Evolutionary conservation across 2,113 vertebrate species (phyloP).

Genomic region (Heliornis fulica): DNA sequence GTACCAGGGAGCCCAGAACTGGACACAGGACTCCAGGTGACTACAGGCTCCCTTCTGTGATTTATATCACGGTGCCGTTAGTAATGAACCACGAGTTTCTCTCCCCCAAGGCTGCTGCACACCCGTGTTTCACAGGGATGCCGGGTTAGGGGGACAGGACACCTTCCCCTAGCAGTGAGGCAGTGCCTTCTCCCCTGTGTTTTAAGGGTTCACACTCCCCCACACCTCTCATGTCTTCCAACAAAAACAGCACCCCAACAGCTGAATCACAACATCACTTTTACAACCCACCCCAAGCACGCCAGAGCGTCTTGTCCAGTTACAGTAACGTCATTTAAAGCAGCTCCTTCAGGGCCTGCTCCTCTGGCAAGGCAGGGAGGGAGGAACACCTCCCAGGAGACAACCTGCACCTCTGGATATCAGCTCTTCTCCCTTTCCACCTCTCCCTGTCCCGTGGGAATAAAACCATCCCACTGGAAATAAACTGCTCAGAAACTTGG

Average conservation of each 20-base stretch:
- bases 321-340: neutral
- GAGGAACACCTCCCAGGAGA: neutral
- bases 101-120: neutral
- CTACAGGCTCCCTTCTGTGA: too few relatives aligned
- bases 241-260: neutral
- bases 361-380: neutral
- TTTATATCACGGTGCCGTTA: neutral
- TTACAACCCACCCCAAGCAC: neutral
- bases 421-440: neutral
- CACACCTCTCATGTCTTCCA: neutral
- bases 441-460: neutral
- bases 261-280: too few relatives aligned
- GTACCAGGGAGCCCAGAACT: too few relatives aligned
- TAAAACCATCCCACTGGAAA: neutral
- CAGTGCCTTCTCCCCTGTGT: neutral
- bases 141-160: neutral
- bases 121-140: neutral
- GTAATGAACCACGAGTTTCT: neutral
- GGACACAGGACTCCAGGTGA: too few relatives aligned
- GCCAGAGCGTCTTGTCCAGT: neutral
- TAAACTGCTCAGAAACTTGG: neutral
- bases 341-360: neutral
- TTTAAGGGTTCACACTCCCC: neutral
- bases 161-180: neutral
- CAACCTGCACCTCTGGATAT: neutral